Evolutionary conservation across 2,888 invertebrate genomes (phyloP).

Genomic region (Agrochola circellaris): DNA sequence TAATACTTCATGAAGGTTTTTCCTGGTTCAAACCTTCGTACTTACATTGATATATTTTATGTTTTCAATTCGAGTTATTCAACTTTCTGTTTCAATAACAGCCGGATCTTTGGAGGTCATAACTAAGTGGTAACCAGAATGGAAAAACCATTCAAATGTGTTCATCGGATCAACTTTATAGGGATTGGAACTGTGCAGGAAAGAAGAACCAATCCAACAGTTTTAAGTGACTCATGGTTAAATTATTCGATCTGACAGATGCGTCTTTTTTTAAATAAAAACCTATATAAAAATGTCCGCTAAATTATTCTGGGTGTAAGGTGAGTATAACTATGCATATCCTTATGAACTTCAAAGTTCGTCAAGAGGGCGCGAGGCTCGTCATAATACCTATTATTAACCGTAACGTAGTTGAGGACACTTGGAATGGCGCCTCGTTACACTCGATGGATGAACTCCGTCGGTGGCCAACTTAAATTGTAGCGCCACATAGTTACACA

Average conservation of each 20-base stretch:
- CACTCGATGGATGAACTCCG: constrained; percentile 56
- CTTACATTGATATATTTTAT: neutral
- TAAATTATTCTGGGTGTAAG: neutral
- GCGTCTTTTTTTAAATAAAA: neutral
- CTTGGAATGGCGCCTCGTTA: constrained; percentile 62
- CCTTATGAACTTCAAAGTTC: constrained; percentile 32
- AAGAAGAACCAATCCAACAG: neutral
- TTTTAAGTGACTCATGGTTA: neutral
- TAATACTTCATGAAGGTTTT: neutral
- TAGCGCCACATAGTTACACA: constrained; percentile 31
- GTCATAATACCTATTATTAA: constrained; percentile 63
- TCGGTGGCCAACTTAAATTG: constrained; percentile 52
- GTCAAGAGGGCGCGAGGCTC: constrained; percentile 22
- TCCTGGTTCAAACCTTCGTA: neutral
- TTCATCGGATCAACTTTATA: neutral
- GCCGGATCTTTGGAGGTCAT: neutral
- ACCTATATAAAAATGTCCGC: neutral
- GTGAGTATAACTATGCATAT: constrained; percentile 19
- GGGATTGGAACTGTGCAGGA: neutral
- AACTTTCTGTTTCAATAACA: constrained; percentile 28
- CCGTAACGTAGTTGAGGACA: constrained; percentile 62
- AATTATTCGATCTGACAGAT: neutral
- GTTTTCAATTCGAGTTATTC: neutral
- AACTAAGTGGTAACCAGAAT: neutral
- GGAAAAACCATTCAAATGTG: neutral